Percentiles rank a stretch among this genome's conserved stretches.
Conservation (phyloP, 2,888 invertebrate species). For the Dromius quadrimaculatus region DNA sequence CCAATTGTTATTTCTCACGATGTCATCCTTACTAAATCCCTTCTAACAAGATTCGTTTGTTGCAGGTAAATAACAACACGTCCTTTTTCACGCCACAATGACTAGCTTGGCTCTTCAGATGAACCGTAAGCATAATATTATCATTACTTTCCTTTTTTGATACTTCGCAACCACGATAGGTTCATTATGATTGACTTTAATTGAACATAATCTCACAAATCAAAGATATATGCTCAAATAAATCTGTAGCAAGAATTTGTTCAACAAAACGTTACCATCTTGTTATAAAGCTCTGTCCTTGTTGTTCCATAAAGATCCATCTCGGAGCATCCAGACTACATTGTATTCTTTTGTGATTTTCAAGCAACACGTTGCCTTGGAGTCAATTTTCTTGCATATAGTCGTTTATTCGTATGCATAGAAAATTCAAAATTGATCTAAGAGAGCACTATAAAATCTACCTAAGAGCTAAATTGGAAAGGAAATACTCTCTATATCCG, state of each 20-base stretch:
- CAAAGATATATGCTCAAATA: too few species aligned
- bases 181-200: too few species aligned
- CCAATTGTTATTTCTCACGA: constrained; percentile 8
- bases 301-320: too few species aligned
- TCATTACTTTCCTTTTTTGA: too few species aligned
- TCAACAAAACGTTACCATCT: too few species aligned
- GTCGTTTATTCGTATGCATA: constrained; percentile 27
- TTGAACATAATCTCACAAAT: too few species aligned
- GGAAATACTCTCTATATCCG: too few species aligned
- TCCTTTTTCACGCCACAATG: background rate
- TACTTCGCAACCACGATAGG: too few species aligned
- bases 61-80: constrained; percentile 34
- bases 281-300: too few species aligned
- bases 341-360: too few species aligned
- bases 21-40: constrained; percentile 8
- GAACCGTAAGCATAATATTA: constrained; percentile 36
- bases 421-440: constrained; percentile 34
- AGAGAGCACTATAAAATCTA: constrained; percentile 19
- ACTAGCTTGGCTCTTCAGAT: background rate
- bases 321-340: too few species aligned
- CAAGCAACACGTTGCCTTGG: constrained; percentile 25
- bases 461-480: constrained; percentile 23
- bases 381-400: constrained; percentile 31
- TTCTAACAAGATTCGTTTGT: constrained; percentile 36
- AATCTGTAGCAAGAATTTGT: too few species aligned